Conservation (phyloP, 2,888 invertebrate species). For the Drosophila nr. medialis region DNA sequence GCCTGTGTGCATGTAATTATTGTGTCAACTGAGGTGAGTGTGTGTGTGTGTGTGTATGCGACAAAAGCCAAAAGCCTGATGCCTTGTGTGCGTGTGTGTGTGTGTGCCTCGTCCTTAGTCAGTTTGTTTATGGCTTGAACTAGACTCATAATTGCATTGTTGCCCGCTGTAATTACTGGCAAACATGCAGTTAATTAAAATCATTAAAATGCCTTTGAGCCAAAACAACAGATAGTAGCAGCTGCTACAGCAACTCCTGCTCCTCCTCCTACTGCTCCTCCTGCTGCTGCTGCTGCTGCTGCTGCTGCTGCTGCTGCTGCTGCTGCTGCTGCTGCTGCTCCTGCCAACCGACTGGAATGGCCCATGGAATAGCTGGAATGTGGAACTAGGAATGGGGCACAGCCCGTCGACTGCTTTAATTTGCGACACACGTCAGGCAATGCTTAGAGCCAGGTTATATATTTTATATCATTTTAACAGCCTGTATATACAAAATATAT, state of each 20-base stretch:
- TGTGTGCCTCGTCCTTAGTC: constrained; percentile 4
- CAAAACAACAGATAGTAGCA: constrained; percentile 30
- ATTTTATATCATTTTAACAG: not conserved
- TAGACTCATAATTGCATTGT: constrained; percentile 77
- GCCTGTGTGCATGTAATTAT: constrained; percentile 68
- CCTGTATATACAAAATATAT: not conserved
- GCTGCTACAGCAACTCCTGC: not conserved
- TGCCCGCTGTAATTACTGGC: constrained; percentile 74
- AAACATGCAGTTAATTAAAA: constrained; percentile 79
- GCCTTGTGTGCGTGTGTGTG: constrained; percentile 35
- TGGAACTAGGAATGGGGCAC: constrained; percentile 8
- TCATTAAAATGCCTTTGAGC: constrained; percentile 77
- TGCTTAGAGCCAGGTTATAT: constrained; percentile 23
- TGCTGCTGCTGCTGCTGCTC: constrained; percentile 19
- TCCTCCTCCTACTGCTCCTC: not conserved
- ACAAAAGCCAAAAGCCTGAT: constrained; percentile 49
- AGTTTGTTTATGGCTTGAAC: constrained; percentile 65
- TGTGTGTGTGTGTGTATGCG: constrained; percentile 58
- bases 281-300: constrained; percentile 18
- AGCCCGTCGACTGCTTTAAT: constrained; percentile 60
- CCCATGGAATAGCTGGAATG: constrained; percentile 9
- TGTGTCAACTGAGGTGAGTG: constrained; percentile 73
- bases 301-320: not conserved
- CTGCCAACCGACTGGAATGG: constrained; percentile 27
- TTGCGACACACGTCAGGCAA: constrained; percentile 59